These are phyloP conservation scores for Momotus momota DNA, from an alignment of 2,797 vertebrate species.

Conservation along the genomic window DNA sequence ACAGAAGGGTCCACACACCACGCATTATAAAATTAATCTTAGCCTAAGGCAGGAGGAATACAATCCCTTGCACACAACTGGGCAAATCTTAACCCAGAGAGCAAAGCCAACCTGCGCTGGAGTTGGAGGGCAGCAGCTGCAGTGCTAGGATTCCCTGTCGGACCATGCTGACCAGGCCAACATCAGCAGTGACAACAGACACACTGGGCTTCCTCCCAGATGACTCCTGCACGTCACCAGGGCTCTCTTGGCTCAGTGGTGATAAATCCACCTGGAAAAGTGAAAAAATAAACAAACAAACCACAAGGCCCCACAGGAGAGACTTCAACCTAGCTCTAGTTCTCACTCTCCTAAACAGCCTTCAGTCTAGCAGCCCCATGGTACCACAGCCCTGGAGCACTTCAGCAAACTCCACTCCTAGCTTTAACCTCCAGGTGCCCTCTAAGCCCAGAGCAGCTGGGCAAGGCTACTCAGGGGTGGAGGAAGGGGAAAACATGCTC, in stretches of 20 bases:
- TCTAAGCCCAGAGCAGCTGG: not conserved
- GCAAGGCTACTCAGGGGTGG: not conserved
- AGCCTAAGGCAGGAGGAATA: not conserved
- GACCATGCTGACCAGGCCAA: conserved; percentile 97
- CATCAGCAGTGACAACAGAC: conserved; percentile 94
- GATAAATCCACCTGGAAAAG: conserved; percentile 79
- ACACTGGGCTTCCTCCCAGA: conserved; percentile 83
- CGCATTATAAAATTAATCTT: not conserved
- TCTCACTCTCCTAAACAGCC: not conserved
- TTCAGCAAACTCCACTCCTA: not conserved
- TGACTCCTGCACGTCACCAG: conserved; percentile 77
- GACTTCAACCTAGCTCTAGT: not conserved
- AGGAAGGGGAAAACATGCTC: not conserved
- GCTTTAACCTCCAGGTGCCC: not conserved
- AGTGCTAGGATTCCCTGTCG: conserved; percentile 95
- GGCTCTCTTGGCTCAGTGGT: conserved; percentile 70
- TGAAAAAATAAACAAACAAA: not conserved
- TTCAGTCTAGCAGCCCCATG: not conserved
- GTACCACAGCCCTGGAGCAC: not conserved
- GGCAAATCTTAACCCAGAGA: not conserved
- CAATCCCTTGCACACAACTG: not conserved
- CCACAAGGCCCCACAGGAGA: not conserved
- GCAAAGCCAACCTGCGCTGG: conserved; percentile 87
- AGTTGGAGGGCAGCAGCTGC: conserved; percentile 94
- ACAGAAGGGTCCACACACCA: not conserved